Percentiles rank a stretch among this genome's conserved stretches.
phyloP scores from a whole-genome alignment of 2,113 vertebrate species.

The Pelusios castaneus region DNA sequence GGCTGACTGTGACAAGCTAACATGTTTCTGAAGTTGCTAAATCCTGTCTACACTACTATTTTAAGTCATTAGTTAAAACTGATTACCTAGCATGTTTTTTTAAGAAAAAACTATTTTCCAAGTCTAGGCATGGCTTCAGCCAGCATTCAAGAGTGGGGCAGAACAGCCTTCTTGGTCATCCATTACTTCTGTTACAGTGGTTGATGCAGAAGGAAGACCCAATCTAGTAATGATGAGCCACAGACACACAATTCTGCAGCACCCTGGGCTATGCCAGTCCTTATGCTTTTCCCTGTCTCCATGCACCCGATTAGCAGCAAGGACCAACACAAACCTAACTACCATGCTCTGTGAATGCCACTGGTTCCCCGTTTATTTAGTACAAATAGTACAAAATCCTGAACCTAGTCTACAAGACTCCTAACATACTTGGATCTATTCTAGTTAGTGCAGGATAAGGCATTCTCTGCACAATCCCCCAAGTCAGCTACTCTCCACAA shows the following conservation, averaged over 20 bases:
- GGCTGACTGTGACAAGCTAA: too few species aligned
- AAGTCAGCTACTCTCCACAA: background rate
- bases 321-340: background rate
- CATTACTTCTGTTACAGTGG: background rate
- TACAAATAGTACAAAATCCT: background rate
- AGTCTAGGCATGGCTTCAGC: background rate
- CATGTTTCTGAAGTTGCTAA: too few species aligned
- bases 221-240: background rate
- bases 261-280: background rate
- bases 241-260: background rate
- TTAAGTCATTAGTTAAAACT: too few species aligned
- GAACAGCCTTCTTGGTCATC: background rate
- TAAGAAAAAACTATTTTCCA: background rate
- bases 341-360: background rate
- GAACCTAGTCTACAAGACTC: background rate
- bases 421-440: background rate
- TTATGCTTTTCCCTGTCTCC: background rate
- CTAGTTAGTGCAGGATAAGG: background rate
- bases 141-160: background rate
- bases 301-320: background rate
- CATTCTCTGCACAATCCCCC: background rate
- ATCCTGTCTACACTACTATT: too few species aligned
- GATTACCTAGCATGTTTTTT: too few species aligned
- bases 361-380: background rate
- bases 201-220: background rate